phyloP scores from a whole-genome alignment of 2,797 vertebrate genomes.

The Labeo calbasu region DNA sequence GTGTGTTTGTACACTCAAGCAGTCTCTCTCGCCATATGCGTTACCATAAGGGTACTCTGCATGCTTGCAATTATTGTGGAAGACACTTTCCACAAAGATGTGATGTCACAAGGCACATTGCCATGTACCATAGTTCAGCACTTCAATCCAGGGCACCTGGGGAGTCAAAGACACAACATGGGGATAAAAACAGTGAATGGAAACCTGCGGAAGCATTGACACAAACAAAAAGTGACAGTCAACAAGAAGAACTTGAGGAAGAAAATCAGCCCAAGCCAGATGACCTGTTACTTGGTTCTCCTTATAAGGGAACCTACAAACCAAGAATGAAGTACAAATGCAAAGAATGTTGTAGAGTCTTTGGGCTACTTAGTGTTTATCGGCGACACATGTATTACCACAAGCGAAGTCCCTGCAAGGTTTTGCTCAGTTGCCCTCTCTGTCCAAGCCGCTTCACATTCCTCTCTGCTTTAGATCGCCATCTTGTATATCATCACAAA shows the following conservation, averaged over 20 bases:
- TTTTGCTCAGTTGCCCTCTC: conserved; percentile 66
- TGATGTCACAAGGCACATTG: conserved; percentile 79
- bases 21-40: conserved; percentile 84
- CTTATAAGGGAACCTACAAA: conserved; percentile 60
- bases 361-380: conserved; percentile 80
- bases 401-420: conserved; percentile 71
- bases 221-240: conserved; percentile 43
- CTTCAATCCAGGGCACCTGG: conserved; percentile 69
- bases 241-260: conserved; percentile 55
- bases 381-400: conserved; percentile 80
- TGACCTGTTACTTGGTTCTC: conserved; percentile 46
- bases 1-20: conserved; percentile 83
- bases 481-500: conserved; percentile 72
- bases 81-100: conserved; percentile 81
- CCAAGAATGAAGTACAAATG: conserved; percentile 75
- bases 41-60: conserved; percentile 83
- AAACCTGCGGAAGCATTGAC: conserved; percentile 37
- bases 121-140: conserved; percentile 79
- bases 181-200: conserved; percentile 57
- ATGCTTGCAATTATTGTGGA: conserved; percentile 78
- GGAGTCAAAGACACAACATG: conserved; percentile 47
- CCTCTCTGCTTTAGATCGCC: conserved; percentile 70
- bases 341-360: conserved; percentile 79
- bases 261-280: conserved; percentile 60
- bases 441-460: conserved; percentile 75